Evolutionary conservation across 1,140 invertebrate species (phyloP).

Genomic region (Drosophila pandora): DNA sequence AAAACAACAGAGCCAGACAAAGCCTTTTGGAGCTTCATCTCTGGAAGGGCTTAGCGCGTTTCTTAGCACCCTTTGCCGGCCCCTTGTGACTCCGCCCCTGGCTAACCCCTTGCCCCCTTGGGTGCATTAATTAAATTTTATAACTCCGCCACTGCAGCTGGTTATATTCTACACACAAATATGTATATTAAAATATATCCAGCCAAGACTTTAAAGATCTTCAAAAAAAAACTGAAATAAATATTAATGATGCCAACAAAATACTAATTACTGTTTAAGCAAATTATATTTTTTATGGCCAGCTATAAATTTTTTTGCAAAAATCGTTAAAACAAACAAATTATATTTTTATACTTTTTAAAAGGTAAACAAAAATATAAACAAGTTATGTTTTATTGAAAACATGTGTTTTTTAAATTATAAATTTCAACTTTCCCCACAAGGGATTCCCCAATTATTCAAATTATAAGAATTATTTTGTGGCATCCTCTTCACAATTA

Average conservation of each 20-base stretch:
- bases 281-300: neutral
- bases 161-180: slow-evolving; percentile 13
- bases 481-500: neutral
- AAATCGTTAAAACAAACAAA: neutral
- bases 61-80: slow-evolving; percentile 17
- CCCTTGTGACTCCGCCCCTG: no score
- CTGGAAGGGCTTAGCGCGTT: slow-evolving; percentile 32
- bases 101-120: slow-evolving; percentile 1
- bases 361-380: neutral
- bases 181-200: neutral
- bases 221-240: neutral
- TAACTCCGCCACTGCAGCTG: slow-evolving; percentile 54
- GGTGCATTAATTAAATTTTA: slow-evolving; percentile 78
- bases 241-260: neutral
- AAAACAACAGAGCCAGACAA: slow-evolving; percentile 53
- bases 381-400: neutral
- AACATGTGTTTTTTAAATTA: neutral
- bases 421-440: no score
- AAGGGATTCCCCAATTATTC: slow-evolving; percentile 3
- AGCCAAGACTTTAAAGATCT: neutral
- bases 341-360: neutral
- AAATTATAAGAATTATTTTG: slow-evolving; percentile 2
- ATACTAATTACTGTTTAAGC: neutral
- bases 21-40: slow-evolving; percentile 43
- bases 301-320: neutral